Evolutionary conservation across 2,797 vertebrate species (phyloP).

Genomic region (Lithobates sylvaticus): DNA sequence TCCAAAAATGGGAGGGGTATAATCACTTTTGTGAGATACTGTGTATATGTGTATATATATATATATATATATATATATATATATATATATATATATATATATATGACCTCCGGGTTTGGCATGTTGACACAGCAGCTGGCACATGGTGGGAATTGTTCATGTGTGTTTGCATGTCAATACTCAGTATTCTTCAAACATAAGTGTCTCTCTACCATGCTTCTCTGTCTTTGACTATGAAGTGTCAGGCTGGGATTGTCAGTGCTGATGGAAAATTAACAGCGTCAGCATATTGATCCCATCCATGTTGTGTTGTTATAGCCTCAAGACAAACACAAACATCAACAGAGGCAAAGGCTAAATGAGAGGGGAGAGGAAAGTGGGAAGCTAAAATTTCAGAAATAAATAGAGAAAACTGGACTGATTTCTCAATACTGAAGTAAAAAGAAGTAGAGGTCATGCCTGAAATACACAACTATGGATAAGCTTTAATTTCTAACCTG

Average conservation of each 20-base stretch:
- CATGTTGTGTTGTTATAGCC: conserved; percentile 56
- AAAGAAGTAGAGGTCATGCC: too few species aligned
- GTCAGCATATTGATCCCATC: conserved; percentile 53
- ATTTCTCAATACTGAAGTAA: not conserved
- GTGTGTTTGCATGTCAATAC: conserved; percentile 51
- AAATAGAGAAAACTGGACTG: not conserved
- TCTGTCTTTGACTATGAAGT: conserved; percentile 35
- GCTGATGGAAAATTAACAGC: conserved; percentile 61
- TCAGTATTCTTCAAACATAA: conserved; percentile 48
- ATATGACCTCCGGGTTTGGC: conserved; percentile 32
- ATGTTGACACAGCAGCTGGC: conserved; percentile 40
- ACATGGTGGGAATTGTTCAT: conserved; percentile 19
- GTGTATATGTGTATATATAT: not conserved
- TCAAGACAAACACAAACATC: conserved; percentile 44
- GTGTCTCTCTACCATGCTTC: conserved; percentile 36
- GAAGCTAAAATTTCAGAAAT: not conserved
- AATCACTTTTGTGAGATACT: too few species aligned
- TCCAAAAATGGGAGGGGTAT: too few species aligned
- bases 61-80: not conserved
- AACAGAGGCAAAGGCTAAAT: conserved; percentile 35
- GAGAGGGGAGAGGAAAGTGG: conserved; percentile 2
- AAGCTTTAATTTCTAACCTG: too few species aligned
- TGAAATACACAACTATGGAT: too few species aligned
- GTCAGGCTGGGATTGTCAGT: conserved; percentile 38
- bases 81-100: conserved; percentile 4